Conservation (phyloP, 2,113 vertebrate species). For the Eclectus roratus region DNA sequence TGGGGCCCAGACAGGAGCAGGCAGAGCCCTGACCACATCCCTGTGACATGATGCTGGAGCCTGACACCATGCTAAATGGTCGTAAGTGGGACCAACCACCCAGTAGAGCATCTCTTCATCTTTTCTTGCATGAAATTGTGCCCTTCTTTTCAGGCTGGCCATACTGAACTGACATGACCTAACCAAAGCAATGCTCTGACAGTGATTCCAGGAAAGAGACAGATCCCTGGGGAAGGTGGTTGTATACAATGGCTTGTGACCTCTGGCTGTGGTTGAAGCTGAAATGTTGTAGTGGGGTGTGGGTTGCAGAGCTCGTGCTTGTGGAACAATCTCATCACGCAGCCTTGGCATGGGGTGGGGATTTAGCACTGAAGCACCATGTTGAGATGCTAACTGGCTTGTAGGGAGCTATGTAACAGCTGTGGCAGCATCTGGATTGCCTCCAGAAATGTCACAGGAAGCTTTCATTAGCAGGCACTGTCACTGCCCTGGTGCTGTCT, state of each 20-base stretch:
- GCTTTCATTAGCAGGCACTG: neutral
- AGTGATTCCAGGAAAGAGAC: constrained; percentile 41
- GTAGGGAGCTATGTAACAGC: neutral
- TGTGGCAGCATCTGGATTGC: neutral
- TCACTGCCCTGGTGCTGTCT: neutral
- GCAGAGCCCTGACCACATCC: neutral
- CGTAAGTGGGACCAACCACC: neutral
- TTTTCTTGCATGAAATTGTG: neutral
- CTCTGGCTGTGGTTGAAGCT: constrained; percentile 42
- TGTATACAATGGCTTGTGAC: neutral
- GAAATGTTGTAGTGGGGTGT: neutral
- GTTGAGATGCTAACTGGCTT: neutral
- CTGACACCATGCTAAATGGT: neutral
- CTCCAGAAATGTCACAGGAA: neutral
- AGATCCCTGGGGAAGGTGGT: constrained; percentile 27
- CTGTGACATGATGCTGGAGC: neutral
- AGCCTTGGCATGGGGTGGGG: neutral
- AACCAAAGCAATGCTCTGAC: neutral
- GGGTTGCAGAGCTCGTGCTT: constrained; percentile 21
- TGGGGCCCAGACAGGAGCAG: neutral
- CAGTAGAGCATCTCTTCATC: neutral
- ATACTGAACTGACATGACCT: constrained; percentile 6
- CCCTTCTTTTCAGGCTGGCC: neutral
- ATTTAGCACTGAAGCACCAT: neutral
- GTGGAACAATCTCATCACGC: neutral